These are phyloP conservation scores for Bombus superbus DNA, from an alignment of 1,140 invertebrate genomes.

Conservation along the genomic window DNA sequence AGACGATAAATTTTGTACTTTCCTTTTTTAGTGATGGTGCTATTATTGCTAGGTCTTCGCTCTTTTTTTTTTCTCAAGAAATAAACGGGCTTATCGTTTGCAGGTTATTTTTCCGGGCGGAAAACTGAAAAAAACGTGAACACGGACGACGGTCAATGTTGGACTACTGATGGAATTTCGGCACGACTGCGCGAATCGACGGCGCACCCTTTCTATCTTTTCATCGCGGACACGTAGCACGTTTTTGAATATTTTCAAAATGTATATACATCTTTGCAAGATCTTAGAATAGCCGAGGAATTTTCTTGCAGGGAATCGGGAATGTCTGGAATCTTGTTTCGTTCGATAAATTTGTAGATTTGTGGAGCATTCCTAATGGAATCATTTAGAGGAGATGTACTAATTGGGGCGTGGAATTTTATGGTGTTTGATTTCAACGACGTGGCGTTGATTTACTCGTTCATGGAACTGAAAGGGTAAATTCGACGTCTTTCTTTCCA, in stretches of 20 bases:
- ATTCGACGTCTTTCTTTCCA: neutral
- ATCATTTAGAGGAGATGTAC: neutral
- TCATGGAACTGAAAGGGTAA: neutral
- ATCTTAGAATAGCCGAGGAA: neutral
- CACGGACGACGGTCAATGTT: slow-evolving; percentile 56
- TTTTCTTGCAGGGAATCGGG: neutral
- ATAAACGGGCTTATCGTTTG: too few species aligned
- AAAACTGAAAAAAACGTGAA: slow-evolving; percentile 19
- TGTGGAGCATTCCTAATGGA: neutral
- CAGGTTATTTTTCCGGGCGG: neutral
- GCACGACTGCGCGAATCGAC: slow-evolving; percentile 35
- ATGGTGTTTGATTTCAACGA: neutral
- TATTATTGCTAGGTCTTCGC: neutral
- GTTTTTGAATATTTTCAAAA: neutral
- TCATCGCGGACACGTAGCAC: neutral
- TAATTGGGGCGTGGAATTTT: slow-evolving; percentile 3
- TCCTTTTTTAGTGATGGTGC: neutral
- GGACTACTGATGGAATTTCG: slow-evolving; percentile 59
- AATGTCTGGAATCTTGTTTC: neutral
- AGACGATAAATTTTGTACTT: neutral
- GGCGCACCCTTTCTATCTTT: slow-evolving; percentile 8
- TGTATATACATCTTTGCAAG: accelerated
- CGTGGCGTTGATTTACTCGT: neutral
- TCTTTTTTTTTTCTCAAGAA: neutral
- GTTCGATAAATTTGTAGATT: neutral